These are phyloP conservation scores for Pluvialis apricaria DNA, from an alignment of 2,113 vertebrate species.

Conservation along the genomic window DNA sequence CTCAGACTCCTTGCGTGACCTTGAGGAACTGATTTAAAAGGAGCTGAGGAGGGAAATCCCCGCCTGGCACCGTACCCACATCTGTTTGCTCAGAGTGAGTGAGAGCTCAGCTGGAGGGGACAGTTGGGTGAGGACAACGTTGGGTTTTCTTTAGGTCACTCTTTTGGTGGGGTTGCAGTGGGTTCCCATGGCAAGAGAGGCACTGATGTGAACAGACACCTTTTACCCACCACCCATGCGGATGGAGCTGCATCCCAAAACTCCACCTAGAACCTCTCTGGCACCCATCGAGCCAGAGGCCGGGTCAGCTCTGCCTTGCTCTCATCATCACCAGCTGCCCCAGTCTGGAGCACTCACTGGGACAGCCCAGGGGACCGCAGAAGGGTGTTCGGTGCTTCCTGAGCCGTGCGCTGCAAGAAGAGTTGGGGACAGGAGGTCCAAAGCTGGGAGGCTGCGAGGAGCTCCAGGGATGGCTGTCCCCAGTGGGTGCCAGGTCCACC, in stretches of 20 bases:
- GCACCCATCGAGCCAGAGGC: background rate
- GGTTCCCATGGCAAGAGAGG: background rate
- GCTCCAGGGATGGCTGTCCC: background rate
- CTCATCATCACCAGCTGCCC: background rate
- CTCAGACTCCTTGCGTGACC: background rate
- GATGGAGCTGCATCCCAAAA: background rate
- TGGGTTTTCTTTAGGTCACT: background rate
- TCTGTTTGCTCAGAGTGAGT: background rate
- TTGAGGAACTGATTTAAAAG: background rate
- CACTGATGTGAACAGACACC: background rate
- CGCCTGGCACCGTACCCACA: rapidly evolving
- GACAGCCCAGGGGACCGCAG: rapidly evolving
- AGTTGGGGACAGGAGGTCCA: background rate
- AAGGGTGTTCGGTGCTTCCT: background rate
- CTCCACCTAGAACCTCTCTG: background rate
- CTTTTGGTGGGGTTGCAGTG: background rate
- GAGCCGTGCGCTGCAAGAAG: background rate
- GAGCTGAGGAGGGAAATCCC: background rate
- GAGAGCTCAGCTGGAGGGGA: background rate
- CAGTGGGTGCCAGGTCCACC: rapidly evolving
- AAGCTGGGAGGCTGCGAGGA: background rate
- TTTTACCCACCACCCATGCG: background rate
- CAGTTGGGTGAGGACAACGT: rapidly evolving
- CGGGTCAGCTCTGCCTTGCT: background rate
- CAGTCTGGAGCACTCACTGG: background rate